A percentile compares a stretch with the other conserved stretches of the same genome.
phyloP scores from a whole-genome alignment of 2,888 invertebrate species.

The Beris chalybata region DNA sequence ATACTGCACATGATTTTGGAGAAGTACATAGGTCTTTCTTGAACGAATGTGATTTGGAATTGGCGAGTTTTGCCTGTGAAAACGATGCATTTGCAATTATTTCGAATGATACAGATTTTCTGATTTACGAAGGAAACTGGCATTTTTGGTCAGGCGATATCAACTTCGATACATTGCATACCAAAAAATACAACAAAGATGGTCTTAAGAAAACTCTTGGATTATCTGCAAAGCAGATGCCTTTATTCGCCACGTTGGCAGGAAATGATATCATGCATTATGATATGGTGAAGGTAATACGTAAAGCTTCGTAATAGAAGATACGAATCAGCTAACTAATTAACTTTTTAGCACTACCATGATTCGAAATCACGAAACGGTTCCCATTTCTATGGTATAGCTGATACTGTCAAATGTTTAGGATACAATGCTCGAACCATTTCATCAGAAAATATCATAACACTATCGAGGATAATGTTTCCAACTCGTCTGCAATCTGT shows the following conservation, averaged over 20 bases:
- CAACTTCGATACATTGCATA: slow-evolving; percentile 15
- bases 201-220: slow-evolving; percentile 13
- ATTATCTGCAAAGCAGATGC: slow-evolving; percentile 25
- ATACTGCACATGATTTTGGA: slow-evolving; percentile 10
- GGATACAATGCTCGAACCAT: too few relatives aligned
- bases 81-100: slow-evolving; percentile 35
- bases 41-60: slow-evolving; percentile 37
- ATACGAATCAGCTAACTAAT: too few relatives aligned
- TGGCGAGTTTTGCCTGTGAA: slow-evolving; percentile 32
- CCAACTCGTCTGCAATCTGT: too few relatives aligned
- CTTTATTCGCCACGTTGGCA: slow-evolving; percentile 31
- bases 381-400: too few relatives aligned
- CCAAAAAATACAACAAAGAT: slow-evolving; percentile 28
- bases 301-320: too few relatives aligned
- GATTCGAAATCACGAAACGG: not conserved
- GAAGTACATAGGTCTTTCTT: slow-evolving; percentile 4
- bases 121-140: slow-evolving; percentile 37
- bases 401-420: too few relatives aligned
- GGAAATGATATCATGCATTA: slow-evolving; percentile 37
- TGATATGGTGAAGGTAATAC: slow-evolving; percentile 3
- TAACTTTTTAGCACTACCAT: slow-evolving; percentile 1
- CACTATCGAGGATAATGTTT: too few relatives aligned
- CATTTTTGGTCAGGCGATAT: slow-evolving; percentile 27
- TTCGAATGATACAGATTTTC: slow-evolving; percentile 36
- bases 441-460: too few relatives aligned